A percentile compares a stretch with the other conserved stretches of the same genome.
These are phyloP conservation scores for Pitta sordida DNA, from an alignment of 2,113 vertebrate species.

Conservation along the genomic window DNA sequence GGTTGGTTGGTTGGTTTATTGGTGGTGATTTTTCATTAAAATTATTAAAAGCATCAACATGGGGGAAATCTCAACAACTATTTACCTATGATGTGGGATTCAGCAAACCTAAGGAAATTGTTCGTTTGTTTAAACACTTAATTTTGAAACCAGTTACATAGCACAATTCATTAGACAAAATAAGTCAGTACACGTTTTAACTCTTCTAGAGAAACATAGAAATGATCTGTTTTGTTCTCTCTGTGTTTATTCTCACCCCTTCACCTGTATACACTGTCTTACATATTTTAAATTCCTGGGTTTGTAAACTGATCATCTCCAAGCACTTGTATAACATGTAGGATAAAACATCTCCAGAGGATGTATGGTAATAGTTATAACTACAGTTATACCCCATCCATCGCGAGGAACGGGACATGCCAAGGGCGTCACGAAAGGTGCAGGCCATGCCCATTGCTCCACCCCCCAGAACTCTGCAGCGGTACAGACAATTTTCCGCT, in stretches of 20 bases:
- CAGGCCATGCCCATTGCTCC: no score
- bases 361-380: rapidly evolving
- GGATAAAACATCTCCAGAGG: neutral
- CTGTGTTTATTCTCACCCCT: neutral
- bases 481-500: no score
- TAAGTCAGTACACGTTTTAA: neutral
- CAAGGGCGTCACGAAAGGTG: no score
- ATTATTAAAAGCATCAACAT: neutral
- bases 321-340: neutral
- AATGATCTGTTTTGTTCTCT: neutral
- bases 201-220: neutral
- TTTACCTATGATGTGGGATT: neutral
- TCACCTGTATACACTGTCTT: neutral
- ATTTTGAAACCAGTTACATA: neutral
- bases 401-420: no score
- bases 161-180: neutral
- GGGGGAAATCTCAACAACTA: neutral
- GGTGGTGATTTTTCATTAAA: neutral
- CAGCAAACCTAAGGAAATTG: neutral
- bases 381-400: no score
- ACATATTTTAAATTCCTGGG: neutral
- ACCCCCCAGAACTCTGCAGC: no score
- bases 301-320: neutral
- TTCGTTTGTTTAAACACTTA: neutral
- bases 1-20: neutral